phyloP scores from a whole-genome alignment of 2,113 vertebrate genomes.

The Peromyscus polionotus region DNA sequence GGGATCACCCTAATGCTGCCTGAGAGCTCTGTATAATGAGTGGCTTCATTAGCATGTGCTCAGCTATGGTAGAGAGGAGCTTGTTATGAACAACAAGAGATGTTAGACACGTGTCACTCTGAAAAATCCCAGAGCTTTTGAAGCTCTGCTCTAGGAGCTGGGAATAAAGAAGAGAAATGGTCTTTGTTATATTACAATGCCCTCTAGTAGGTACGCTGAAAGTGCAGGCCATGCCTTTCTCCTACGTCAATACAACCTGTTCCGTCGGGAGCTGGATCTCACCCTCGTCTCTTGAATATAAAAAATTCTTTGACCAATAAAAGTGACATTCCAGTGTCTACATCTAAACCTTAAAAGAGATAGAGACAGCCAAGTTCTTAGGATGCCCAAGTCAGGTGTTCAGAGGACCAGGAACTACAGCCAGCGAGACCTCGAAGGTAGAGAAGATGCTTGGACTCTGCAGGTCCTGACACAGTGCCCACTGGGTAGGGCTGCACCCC shows the following conservation, averaged over 20 bases:
- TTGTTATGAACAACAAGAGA: constrained; percentile 17
- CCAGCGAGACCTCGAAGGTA: neutral
- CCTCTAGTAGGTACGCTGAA: neutral
- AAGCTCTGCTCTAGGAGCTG: neutral
- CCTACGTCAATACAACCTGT: neutral
- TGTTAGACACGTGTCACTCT: neutral
- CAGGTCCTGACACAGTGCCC: accelerated
- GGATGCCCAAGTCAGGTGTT: neutral
- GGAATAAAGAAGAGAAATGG: neutral
- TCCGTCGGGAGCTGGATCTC: neutral
- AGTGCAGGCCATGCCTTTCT: neutral
- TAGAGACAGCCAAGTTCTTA: neutral
- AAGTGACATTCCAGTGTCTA: neutral
- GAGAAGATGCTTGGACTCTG: neutral
- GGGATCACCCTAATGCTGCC: neutral
- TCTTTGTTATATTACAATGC: neutral
- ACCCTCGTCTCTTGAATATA: neutral
- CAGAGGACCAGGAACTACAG: neutral
- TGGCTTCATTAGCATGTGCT: neutral
- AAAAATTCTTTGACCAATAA: neutral
- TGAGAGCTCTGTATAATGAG: neutral
- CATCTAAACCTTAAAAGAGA: neutral
- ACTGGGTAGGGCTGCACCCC: neutral
- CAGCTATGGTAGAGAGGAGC: neutral
- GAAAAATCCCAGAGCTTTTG: neutral